Evolutionary conservation across 2,113 vertebrate genomes (phyloP).

Genomic region (Ginglymostoma cirratum): DNA sequence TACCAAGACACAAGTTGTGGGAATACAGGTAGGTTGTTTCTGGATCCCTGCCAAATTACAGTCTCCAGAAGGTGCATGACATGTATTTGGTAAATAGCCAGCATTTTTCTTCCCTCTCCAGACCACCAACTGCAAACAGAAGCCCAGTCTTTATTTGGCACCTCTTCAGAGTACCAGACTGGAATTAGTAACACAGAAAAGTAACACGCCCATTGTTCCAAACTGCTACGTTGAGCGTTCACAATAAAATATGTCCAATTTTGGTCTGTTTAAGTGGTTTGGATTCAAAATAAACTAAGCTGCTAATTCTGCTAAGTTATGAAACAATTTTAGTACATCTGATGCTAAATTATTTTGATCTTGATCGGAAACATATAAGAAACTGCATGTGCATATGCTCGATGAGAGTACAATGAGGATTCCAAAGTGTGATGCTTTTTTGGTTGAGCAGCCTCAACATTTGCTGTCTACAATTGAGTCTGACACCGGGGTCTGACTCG

Average conservation of each 20-base stretch:
- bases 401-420: background rate
- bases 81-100: background rate
- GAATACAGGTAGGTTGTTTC: background rate
- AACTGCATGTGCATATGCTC: background rate
- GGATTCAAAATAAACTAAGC: background rate
- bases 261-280: background rate
- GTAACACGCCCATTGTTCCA: background rate
- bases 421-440: background rate
- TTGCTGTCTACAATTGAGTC: background rate
- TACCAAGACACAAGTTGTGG: background rate
- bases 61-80: background rate
- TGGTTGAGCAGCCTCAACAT: background rate
- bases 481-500: background rate
- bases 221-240: background rate
- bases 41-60: background rate
- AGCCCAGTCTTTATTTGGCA: background rate
- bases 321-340: background rate
- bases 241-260: background rate
- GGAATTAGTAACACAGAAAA: background rate
- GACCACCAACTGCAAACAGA: background rate
- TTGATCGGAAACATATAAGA: background rate
- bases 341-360: background rate
- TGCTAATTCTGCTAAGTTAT: background rate
- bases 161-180: background rate
- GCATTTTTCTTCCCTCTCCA: background rate